phyloP scores from a whole-genome alignment of 2,797 vertebrate genomes.

The Gadopsis bispinosus region DNA sequence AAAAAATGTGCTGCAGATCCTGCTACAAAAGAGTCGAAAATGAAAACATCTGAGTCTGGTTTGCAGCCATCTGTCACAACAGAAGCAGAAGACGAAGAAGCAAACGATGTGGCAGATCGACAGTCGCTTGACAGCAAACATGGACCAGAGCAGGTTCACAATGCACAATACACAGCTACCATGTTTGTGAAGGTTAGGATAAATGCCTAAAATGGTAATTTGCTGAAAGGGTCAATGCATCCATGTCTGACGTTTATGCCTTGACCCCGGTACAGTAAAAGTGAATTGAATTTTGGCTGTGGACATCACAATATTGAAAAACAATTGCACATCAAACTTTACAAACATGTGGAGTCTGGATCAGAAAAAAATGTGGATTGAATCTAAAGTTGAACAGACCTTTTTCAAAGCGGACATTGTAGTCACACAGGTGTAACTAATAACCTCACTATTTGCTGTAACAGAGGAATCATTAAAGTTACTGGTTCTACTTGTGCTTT shows the following conservation, averaged over 20 bases:
- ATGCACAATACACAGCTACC: constrained; percentile 2
- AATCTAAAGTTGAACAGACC: not conserved
- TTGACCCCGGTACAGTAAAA: not conserved
- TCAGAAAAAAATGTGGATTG: not conserved
- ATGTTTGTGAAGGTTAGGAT: not conserved
- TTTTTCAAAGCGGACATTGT: not conserved
- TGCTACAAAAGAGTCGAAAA: constrained; percentile 1
- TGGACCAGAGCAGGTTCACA: constrained; percentile 1
- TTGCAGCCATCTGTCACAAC: constrained; percentile 22
- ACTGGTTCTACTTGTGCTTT: not conserved
- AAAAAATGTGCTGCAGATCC: constrained; percentile 26
- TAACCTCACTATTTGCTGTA: not conserved
- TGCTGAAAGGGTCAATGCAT: not conserved
- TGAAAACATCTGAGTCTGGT: constrained; percentile 19
- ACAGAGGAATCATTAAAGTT: not conserved
- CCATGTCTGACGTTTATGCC: not conserved
- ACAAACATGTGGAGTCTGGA: not conserved
- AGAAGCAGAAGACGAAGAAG: not conserved
- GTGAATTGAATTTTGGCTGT: not conserved
- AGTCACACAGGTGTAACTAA: not conserved
- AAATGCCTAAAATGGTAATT: not conserved
- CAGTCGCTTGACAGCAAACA: constrained; percentile 6
- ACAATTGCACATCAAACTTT: not conserved
- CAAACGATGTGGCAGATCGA: constrained; percentile 9
- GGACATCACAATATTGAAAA: not conserved